Base-by-base conservation (phyloP, 1,140 invertebrate genomes). In the Pygmarrhopalites habei region DNA sequence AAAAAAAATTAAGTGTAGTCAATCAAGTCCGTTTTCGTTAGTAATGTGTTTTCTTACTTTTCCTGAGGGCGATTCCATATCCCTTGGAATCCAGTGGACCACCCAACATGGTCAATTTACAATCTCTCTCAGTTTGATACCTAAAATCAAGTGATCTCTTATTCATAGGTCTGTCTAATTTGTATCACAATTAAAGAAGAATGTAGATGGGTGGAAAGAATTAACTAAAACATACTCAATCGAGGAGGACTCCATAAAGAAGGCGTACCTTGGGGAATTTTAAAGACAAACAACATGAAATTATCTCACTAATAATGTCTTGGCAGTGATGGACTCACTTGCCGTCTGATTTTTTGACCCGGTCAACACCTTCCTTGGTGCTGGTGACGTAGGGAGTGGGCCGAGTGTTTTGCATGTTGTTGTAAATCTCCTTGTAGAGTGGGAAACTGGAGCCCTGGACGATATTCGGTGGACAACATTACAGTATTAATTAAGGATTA, bases 231-330 rank as follows among this genome's bases (percentile, higher is more conserved):
- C 17, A 73, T 89, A 92, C 65, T 90, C 87, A 64, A 92, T 83
- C 21, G 83, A 82, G 0, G 87, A 84, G 0, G 87, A 90, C 75
- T 92, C 89, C 89, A 92, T 92, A 3, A 92, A 77, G 73, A 87
- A 92, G 2, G 89, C 89, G 72, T 89, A 92, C 15, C 63, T 65
- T 1, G 17, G 17, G 17, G 17, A 39, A 10, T n/a, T n/a, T n/a
- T n/a, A n/a, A n/a, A n/a, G n/a, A n/a, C n/a, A n/a, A n/a, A n/a
- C n/a, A n/a, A n/a, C n/a, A n/a, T n/a, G n/a, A n/a, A n/a, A n/a
- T n/a, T n/a, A n/a, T n/a, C n/a, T n/a, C n/a, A n/a, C n/a, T n/a
- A n/a, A n/a, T n/a, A n/a, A n/a, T n/a, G n/a, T n/a, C n/a, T n/a
- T n/a, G n/a, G n/a, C n/a, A n/a, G n/a, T n/a, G n/a, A n/a, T n/a